A percentile compares a stretch with the other conserved stretches of the same genome.
Evolutionary conservation across 2,113 vertebrate genomes (phyloP).

Genomic region (Nibea coibor): DNA sequence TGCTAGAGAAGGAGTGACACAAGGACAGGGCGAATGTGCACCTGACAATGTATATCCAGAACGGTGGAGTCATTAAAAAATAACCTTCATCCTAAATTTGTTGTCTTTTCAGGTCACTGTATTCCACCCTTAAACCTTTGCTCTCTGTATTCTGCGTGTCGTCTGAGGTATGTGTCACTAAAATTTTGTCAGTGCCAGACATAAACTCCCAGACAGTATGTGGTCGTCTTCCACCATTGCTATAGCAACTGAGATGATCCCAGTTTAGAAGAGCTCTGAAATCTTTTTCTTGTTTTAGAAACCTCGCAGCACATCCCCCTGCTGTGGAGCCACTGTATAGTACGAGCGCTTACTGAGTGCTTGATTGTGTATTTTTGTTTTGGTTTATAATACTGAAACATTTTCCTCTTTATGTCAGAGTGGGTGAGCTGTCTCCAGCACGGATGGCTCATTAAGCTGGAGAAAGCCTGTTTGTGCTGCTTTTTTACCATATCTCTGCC

Average conservation of each 20-base stretch:
- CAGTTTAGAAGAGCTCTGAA: slow-evolving; percentile 60
- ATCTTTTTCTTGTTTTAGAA: slow-evolving; percentile 64
- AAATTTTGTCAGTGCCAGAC: slow-evolving; percentile 53
- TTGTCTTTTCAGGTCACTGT: slow-evolving; percentile 19
- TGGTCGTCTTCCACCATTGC: slow-evolving; percentile 74
- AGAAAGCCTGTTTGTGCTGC: slow-evolving; percentile 27
- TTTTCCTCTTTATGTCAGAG: slow-evolving; percentile 42
- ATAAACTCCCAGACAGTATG: slow-evolving; percentile 67
- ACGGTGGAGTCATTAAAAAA: slow-evolving; percentile 5
- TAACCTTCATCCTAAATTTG: slow-evolving; percentile 16
- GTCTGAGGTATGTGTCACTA: slow-evolving; percentile 47
- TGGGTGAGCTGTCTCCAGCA: slow-evolving; percentile 34
- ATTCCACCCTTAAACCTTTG: neutral
- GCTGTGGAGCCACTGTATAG: slow-evolving; percentile 13
- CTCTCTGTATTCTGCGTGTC: slow-evolving; percentile 7
- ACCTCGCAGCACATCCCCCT: slow-evolving; percentile 26
- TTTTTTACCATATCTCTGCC: slow-evolving; percentile 23
- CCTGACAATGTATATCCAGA: neutral
- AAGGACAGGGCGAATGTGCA: neutral
- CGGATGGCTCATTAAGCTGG: slow-evolving; percentile 37
- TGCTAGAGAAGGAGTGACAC: neutral
- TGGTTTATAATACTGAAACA: slow-evolving; percentile 16
- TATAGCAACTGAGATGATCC: slow-evolving; percentile 75
- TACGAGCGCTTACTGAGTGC: slow-evolving; percentile 3
- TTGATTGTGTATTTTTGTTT: slow-evolving; percentile 37